Percentiles rank a stretch among this genome's conserved stretches.
phyloP scores from a whole-genome alignment of 2,797 vertebrate species.

The Anguilla anguilla region DNA sequence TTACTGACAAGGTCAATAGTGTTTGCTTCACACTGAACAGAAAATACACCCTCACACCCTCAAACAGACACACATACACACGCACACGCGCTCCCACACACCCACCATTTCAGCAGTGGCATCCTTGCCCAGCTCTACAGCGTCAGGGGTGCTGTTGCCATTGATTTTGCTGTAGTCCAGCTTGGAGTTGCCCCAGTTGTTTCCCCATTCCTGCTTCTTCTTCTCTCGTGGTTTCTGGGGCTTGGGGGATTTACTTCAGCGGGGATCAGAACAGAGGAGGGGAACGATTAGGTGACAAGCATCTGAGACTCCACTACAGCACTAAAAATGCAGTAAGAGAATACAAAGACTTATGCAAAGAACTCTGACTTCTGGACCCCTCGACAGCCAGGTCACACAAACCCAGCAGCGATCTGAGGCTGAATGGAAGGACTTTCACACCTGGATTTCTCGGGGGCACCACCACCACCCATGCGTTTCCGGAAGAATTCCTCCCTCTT shows the following conservation, averaged over 20 bases:
- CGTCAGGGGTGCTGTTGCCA: slow-evolving; percentile 71
- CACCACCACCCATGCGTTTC: slow-evolving; percentile 72
- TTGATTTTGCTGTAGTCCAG: slow-evolving; percentile 87
- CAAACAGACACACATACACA: not conserved
- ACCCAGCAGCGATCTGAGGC: not conserved
- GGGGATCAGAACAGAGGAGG: not conserved
- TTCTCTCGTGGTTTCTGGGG: slow-evolving; percentile 85
- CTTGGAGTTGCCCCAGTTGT: slow-evolving; percentile 76
- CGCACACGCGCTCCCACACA: not conserved
- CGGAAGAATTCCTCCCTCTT: slow-evolving; percentile 88
- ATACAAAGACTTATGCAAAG: not conserved
- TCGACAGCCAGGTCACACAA: not conserved
- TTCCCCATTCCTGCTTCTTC: slow-evolving; percentile 84
- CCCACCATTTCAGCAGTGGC: slow-evolving; percentile 69
- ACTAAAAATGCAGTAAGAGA: not conserved
- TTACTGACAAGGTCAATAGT: not conserved
- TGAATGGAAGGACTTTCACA: slow-evolving; percentile 46
- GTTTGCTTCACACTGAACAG: not conserved
- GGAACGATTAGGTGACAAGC: not conserved
- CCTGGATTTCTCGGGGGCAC: slow-evolving; percentile 76
- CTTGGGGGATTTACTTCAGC: slow-evolving; percentile 84
- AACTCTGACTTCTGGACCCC: not conserved
- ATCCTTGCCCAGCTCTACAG: slow-evolving; percentile 63
- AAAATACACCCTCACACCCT: not conserved
- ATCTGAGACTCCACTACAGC: not conserved